phyloP scores from a whole-genome alignment of 2,888 invertebrate genomes.

The Limnephilus rhombicus region DNA sequence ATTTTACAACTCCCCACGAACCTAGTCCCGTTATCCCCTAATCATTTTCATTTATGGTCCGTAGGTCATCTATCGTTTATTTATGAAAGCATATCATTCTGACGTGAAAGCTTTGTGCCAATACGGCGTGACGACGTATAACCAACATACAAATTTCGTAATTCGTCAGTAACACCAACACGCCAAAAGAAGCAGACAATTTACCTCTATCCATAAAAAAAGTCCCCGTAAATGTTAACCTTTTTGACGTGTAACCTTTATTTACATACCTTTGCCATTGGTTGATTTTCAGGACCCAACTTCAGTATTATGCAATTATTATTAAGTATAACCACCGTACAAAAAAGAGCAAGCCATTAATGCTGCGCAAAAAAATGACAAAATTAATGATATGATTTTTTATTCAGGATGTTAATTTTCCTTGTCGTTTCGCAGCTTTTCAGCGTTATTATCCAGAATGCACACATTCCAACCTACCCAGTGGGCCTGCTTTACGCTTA shows the following conservation, averaged over 20 bases:
- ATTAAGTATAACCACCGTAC: neutral
- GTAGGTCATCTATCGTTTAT: conserved; percentile 37
- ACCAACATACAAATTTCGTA: conserved; percentile 16
- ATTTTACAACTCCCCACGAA: neutral
- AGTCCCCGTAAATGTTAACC: neutral
- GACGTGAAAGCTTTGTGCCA: conserved; percentile 24
- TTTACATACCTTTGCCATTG: neutral
- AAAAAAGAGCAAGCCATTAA: neutral
- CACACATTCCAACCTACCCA: conserved; percentile 50
- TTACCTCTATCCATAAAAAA: neutral
- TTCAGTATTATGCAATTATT: neutral
- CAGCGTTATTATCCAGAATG: conserved; percentile 49
- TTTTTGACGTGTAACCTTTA: neutral
- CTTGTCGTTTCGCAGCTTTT: neutral
- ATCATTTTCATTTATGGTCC: neutral
- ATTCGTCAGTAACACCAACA: neutral
- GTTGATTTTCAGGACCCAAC: neutral
- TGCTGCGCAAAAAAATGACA: neutral
- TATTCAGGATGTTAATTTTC: neutral
- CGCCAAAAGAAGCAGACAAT: neutral
- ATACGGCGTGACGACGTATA: conserved; percentile 21
- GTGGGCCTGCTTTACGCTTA: conserved; percentile 45
- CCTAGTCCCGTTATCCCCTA: neutral
- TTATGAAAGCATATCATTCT: conserved; percentile 33
- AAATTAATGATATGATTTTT: neutral